Evolutionary conservation across 2,888 invertebrate species (phyloP), one percentile per base, ranked within the genome.

Genomic region (Peribatodes rhomboidaria): DNA sequence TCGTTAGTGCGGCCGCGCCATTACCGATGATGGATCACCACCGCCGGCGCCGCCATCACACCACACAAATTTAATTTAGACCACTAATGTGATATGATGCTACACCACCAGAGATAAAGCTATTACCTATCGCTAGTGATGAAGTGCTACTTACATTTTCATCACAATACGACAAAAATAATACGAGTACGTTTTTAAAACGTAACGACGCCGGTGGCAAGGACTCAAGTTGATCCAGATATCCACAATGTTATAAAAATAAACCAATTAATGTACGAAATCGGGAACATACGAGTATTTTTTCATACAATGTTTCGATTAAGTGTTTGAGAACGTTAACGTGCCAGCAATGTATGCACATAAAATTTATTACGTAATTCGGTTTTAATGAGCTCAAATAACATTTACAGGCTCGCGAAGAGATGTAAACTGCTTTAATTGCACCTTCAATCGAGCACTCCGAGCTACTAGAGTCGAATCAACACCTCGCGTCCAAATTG

Each of bases 11-110:
- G 80, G 80, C 81, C 79, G 75, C 77, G 78, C 86, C 89, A 90
- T 91, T 91, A 90, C 84, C 74, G 82, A 87, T 92, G 92, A 92
- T 92, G 86, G 91, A 92, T 91, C 83, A 83, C 83, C 86, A 78
- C 78, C 80, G 83, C 78, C 83, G 85, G 86, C 88, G 88, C 85
- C 75, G 81, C 79, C 83, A 39, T 39, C 39, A 64, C 69, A 87
- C 82, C 85, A 86, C 82, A 90, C 90, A 90, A 91, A 92, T 92
- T 92, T 88, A 90, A 92, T 92, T 92, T 90, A 86, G 83, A 89
- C 82, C 82, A 80, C 88, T 87, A 88, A 90, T 89, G 83, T 80
- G 78, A 76, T 82, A 73, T 78, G 74, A 72, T 80, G 76, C 75
- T 79, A 75, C 75, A 72, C 69, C 67, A 71, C 68, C 70, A 70